Conservation (phyloP, 2,888 invertebrate genomes). For the Troides helena region DNA sequence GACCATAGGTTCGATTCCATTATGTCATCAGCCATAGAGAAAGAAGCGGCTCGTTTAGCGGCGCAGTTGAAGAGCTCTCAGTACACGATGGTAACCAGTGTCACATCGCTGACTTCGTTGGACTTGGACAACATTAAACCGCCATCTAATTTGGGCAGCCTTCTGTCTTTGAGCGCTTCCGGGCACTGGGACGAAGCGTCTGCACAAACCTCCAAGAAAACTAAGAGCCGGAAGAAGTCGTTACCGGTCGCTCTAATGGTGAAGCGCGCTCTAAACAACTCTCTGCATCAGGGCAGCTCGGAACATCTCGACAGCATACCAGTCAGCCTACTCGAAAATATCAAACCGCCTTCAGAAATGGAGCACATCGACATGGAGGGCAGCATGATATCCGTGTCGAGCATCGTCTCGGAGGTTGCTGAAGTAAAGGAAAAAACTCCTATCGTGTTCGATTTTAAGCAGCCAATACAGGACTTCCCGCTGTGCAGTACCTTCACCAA, state of each 20-base stretch:
- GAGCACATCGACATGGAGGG: constrained; percentile 89
- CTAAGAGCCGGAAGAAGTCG: constrained; percentile 82
- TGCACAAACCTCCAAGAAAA: constrained; percentile 52
- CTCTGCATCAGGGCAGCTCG: constrained; percentile 75
- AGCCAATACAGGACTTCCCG: constrained; percentile 77
- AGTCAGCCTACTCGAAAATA: constrained; percentile 86
- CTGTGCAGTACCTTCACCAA: constrained; percentile 62
- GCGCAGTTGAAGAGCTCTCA: constrained; percentile 61
- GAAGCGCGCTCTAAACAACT: constrained; percentile 84
- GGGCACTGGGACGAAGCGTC: constrained; percentile 74
- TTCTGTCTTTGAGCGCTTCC: constrained; percentile 77
- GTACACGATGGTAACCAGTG: constrained; percentile 78
- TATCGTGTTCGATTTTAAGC: constrained; percentile 80
- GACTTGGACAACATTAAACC: constrained; percentile 88
- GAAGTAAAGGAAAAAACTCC: constrained; percentile 75
- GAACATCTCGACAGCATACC: constrained; percentile 83
- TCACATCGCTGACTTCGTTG: constrained; percentile 80
- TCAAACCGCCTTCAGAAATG: constrained; percentile 92
- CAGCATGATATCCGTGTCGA: constrained; percentile 91
- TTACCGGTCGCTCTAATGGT: constrained; percentile 86
- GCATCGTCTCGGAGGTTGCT: constrained; percentile 89
- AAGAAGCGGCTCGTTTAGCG: constrained; percentile 86
- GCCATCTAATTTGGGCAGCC: constrained; percentile 87
- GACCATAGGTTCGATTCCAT: constrained; percentile 80
- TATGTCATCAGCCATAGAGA: constrained; percentile 86